phyloP scores from a whole-genome alignment of 1,140 invertebrate genomes.

The Drosophila truncata region DNA sequence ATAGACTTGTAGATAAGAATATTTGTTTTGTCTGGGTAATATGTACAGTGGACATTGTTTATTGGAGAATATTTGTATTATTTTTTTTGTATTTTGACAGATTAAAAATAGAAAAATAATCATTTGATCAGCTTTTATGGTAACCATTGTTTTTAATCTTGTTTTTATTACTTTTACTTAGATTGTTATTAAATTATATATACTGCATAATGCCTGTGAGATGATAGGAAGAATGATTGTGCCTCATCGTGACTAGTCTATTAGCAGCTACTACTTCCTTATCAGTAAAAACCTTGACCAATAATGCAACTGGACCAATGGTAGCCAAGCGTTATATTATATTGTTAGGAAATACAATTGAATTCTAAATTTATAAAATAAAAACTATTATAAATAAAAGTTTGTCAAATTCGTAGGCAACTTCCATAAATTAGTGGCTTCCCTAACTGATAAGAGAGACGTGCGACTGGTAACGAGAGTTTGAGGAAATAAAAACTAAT shows the following conservation, averaged over 20 bases:
- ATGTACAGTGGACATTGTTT: neutral
- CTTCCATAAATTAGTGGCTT: constrained; percentile 1
- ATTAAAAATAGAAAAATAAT: neutral
- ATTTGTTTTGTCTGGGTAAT: neutral
- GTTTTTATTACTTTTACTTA: no score
- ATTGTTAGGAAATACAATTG: neutral
- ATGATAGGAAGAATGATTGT: neutral
- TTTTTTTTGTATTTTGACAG: neutral
- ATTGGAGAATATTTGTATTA: neutral
- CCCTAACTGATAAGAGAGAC: constrained; percentile 4
- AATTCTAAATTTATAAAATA: neutral
- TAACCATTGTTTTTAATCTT: neutral
- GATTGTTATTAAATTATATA: neutral
- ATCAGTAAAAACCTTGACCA: constrained; percentile 36
- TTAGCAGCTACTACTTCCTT: constrained; percentile 12
- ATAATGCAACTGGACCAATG: constrained; percentile 14
- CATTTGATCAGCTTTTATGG: neutral
- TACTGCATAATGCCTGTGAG: neutral
- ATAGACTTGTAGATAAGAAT: constrained; percentile 21
- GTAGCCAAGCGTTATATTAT: neutral
- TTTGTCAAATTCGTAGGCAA: neutral
- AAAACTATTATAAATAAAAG: neutral
- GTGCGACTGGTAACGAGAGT: neutral
- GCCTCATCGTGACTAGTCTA: constrained; percentile 14
- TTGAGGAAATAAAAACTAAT: constrained; percentile 6